These are phyloP conservation scores for Bubo scandiacus DNA, from an alignment of 2,113 vertebrate genomes.

Conservation along the genomic window DNA sequence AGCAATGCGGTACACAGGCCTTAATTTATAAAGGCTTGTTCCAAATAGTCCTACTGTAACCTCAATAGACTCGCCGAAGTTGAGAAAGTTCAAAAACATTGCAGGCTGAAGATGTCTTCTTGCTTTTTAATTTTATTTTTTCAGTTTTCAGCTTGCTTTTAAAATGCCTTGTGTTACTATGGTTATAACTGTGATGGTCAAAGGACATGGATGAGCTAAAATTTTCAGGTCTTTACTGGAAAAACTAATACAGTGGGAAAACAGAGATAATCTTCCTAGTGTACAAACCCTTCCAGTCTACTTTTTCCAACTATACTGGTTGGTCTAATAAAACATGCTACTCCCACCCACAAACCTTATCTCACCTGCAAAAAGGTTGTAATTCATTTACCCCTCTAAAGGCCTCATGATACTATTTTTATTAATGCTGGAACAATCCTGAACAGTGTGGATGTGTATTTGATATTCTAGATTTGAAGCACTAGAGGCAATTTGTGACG, in stretches of 20 bases:
- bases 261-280: background rate
- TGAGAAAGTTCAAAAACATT: background rate
- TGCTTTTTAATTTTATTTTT: background rate
- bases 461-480: background rate
- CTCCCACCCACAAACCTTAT: background rate
- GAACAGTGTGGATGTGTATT: background rate
- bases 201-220: background rate
- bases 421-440: background rate
- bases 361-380: background rate
- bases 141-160: background rate
- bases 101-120: background rate
- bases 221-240: background rate
- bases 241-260: background rate
- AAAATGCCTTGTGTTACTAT: background rate
- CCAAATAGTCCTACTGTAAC: background rate
- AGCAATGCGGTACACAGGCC: background rate
- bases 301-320: background rate
- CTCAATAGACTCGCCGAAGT: accelerated
- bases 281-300: background rate
- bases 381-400: slow-evolving; percentile 16
- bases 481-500: slow-evolving; percentile 16
- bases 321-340: background rate
- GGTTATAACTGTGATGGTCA: background rate
- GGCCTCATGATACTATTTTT: background rate
- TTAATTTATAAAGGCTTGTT: background rate